A percentile compares a stretch with the other conserved stretches of the same genome.
phyloP scores from a whole-genome alignment of 2,113 vertebrate genomes.

The Acrocephalus arundinaceus region DNA sequence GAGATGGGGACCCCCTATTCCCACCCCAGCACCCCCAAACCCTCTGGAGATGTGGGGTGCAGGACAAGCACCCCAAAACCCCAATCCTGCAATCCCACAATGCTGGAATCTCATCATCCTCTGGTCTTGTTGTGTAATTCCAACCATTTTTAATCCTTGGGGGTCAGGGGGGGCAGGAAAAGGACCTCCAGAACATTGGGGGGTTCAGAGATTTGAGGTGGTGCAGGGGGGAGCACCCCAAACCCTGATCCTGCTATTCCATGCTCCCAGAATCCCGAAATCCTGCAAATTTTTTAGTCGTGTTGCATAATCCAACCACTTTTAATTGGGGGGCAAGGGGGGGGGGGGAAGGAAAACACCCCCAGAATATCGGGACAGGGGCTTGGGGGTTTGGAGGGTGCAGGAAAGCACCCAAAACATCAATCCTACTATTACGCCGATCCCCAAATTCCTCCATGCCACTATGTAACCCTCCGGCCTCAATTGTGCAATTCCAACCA shows the following conservation, averaged over 20 bases:
- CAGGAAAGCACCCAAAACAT: background rate
- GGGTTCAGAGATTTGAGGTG: no score
- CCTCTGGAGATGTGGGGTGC: no score
- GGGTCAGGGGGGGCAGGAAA: background rate
- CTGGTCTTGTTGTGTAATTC: background rate
- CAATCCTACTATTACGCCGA: background rate
- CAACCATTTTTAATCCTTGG: background rate
- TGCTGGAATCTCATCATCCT: background rate
- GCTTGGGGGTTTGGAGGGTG: background rate
- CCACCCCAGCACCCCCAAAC: background rate
- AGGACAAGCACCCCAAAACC: background rate
- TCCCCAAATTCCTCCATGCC: background rate
- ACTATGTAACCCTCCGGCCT: background rate
- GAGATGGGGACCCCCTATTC: background rate
- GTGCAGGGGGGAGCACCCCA: background rate
- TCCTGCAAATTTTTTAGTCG: background rate
- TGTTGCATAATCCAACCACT: background rate
- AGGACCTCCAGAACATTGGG: background rate
- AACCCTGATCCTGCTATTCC: background rate
- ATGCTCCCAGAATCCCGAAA: background rate
- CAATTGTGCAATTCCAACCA: background rate
- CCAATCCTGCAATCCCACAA: background rate
- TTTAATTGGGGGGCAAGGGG: background rate
- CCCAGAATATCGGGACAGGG: background rate
- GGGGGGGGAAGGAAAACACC: background rate